phyloP scores from a whole-genome alignment of 53 echinoderm and acorn worm species.

The Stichopus horrens region DNA sequence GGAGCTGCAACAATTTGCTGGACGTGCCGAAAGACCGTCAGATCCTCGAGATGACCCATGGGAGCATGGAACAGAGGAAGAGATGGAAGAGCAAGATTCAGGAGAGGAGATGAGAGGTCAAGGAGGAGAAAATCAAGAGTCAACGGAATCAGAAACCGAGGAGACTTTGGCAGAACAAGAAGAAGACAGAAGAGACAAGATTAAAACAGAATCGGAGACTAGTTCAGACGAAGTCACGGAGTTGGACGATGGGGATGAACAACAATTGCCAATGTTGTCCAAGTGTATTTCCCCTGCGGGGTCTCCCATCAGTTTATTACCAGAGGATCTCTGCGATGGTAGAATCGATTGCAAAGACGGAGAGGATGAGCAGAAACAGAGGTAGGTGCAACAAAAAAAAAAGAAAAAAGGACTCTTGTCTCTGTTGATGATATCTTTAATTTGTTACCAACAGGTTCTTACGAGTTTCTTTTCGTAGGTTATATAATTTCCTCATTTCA shows the following conservation, averaged over 20 bases:
- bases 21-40: neutral
- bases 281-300: conserved; percentile 49
- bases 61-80: neutral
- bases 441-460: too few relatives aligned
- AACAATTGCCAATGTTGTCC: conserved; percentile 11
- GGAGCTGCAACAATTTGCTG: neutral
- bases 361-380: conserved; percentile 59
- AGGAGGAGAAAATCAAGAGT: neutral
- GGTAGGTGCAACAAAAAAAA: conserved; percentile 58
- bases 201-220: neutral
- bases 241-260: too few relatives aligned
- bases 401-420: neutral
- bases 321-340: conserved; percentile 74
- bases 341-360: conserved; percentile 64
- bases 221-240: too few relatives aligned
- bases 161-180: neutral
- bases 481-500: too few relatives aligned
- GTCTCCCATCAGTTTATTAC: conserved; percentile 21
- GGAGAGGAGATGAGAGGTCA: neutral
- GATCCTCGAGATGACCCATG: neutral
- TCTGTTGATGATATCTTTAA: too few relatives aligned
- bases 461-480: too few relatives aligned
- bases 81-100: neutral
- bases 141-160: neutral
- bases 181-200: neutral